Percentiles rank a stretch among this genome's conserved stretches.
Conservation (phyloP, 2,797 vertebrate genomes). For the Coregonus ussuriensis region DNA sequence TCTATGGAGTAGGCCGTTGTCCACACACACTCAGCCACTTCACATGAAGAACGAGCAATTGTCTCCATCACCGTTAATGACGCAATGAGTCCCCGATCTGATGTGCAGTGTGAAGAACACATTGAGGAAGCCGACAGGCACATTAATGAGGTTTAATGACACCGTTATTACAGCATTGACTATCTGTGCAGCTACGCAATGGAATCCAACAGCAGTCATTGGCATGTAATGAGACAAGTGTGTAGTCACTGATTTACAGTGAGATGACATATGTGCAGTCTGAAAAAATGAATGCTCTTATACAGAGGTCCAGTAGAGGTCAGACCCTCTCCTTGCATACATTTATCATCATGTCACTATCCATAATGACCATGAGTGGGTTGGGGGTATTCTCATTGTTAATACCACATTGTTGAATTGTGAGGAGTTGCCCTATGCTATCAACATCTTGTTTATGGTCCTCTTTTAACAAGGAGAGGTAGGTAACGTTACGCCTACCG, state of each 20-base stretch:
- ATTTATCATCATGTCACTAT: conserved; percentile 1
- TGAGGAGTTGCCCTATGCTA: background rate
- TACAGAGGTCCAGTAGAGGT: background rate
- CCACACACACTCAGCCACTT: conserved; percentile 51
- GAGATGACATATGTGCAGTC: background rate
- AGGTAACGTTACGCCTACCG: too few species aligned
- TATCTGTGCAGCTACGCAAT: conserved; percentile 1
- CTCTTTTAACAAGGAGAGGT: too few species aligned
- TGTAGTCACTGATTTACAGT: background rate
- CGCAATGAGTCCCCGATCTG: conserved; percentile 42
- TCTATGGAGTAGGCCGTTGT: conserved; percentile 40
- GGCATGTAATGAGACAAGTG: conserved; percentile 26
- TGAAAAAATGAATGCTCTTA: background rate
- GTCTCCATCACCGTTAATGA: conserved; percentile 64
- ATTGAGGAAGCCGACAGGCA: conserved; percentile 32
- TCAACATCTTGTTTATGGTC: background rate
- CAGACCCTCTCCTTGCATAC: background rate
- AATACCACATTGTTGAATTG: background rate
- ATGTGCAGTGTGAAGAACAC: conserved; percentile 38
- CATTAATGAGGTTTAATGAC: conserved; percentile 40
- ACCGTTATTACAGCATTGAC: conserved; percentile 17
- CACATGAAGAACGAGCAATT: conserved; percentile 63
- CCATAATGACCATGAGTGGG: background rate
- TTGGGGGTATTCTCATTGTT: background rate
- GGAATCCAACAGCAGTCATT: conserved; percentile 37